phyloP scores from a whole-genome alignment of 1,140 invertebrate species.

The Tetramorium parvispinum region DNA sequence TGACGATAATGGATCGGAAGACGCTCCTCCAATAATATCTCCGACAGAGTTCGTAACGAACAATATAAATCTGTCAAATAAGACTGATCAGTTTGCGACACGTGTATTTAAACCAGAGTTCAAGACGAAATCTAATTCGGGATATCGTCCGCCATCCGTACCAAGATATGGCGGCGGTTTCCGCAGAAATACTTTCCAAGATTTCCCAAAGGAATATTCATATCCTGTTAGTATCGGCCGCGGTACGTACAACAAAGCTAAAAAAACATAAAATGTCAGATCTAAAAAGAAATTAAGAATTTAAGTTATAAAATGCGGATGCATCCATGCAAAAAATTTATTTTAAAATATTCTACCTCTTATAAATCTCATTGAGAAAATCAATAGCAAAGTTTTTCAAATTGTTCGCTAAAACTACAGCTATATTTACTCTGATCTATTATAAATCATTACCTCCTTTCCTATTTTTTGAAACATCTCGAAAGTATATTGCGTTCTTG shows the following conservation, averaged over 20 bases:
- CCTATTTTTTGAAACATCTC: background rate
- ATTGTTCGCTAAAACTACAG: background rate
- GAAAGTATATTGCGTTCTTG: background rate
- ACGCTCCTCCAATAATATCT: conserved; percentile 65
- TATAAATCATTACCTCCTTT: background rate
- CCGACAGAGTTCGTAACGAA: conserved; percentile 65
- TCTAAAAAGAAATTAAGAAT: background rate
- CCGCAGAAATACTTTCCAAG: conserved; percentile 5
- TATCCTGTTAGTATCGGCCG: conserved; percentile 20
- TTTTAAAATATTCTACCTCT: conserved; percentile 59
- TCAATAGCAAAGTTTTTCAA: background rate
- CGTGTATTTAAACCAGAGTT: conserved; percentile 9
- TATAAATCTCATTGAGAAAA: background rate
- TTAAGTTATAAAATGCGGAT: conserved; percentile 4
- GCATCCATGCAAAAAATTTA: conserved; percentile 45
- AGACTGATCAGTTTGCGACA: conserved; percentile 9
- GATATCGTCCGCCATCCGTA: background rate
- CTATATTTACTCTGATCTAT: background rate
- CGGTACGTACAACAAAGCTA: conserved; percentile 38
- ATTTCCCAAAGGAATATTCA: conserved; percentile 21
- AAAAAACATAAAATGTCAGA: conserved; percentile 46
- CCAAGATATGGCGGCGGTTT: conserved; percentile 8
- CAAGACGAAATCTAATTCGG: background rate
- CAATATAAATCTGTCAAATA: conserved; percentile 33
- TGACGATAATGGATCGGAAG: conserved; percentile 44